Conservation (phyloP, 2,113 vertebrate species). For the Corythoichthys haematopterus region DNA sequence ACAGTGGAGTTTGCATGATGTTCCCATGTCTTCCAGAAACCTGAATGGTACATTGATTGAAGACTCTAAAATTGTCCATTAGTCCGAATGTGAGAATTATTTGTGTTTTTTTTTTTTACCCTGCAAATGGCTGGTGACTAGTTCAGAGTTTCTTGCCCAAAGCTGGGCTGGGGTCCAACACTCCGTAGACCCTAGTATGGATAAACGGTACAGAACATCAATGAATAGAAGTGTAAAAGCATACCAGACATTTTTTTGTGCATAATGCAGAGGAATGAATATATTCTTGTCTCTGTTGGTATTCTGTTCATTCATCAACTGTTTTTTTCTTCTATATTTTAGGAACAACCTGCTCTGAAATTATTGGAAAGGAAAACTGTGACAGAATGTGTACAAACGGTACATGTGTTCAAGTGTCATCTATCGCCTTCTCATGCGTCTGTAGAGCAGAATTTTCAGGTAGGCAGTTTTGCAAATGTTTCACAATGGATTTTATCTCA, state of each 20-base stretch:
- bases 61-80: too few species aligned
- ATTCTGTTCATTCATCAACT: background rate
- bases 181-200: too few species aligned
- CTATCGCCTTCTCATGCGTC: constrained; percentile 70
- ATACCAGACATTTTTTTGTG: background rate
- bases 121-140: too few species aligned
- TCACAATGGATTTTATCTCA: constrained; percentile 14
- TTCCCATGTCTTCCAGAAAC: too few species aligned
- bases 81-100: too few species aligned
- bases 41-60: too few species aligned
- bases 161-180: too few species aligned
- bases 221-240: constrained; percentile 6
- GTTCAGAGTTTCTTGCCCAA: too few species aligned
- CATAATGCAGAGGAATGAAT: background rate
- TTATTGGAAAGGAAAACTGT: constrained; percentile 69
- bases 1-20: too few species aligned
- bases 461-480: constrained; percentile 51
- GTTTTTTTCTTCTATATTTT: constrained; percentile 36
- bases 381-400: constrained; percentile 68
- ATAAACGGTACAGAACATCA: background rate
- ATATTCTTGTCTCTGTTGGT: background rate
- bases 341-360: constrained; percentile 79
- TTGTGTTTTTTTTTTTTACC: too few species aligned
- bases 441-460: constrained; percentile 70
- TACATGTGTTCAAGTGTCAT: constrained; percentile 60